Evolutionary conservation across 2,113 vertebrate species (phyloP), one percentile per base, ranked within the genome.

Genomic region (Sphyrna mokarran): DNA sequence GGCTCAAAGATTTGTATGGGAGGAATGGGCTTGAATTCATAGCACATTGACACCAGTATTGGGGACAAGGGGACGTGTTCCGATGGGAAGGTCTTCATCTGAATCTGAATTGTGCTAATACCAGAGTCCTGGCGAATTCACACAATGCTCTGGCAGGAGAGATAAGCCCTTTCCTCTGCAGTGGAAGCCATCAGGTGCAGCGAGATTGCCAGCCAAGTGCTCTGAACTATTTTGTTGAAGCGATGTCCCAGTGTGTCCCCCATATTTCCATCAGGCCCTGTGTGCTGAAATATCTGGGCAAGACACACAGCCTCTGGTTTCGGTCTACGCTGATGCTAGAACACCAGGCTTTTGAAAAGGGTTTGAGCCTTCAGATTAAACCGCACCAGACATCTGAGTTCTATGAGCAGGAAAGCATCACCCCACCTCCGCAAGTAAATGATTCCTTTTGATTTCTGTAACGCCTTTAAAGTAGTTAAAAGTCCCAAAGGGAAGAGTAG

Each of bases 241-340:
- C 99, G 95, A 99, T 99, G 99, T 99, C 99, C 1, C 99, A 99
- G 97, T 99, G 99, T 16, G 99, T 99, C 40, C 99, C 99, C 2
- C 99, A 99, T 5, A 99, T 99, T 83, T 99, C 99, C 96, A 99
- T 99, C 97, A 97, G 99, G 40, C 99, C 99, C 7, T 99, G 99
- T 4, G 99, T 99, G 76, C 98, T 99, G 23, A 99, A 99, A 94
- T 99, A 99, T 97, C 87, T 99, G 97, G 99, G 99, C 26, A 99
- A 99, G 96, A 99, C 99, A 0, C 99, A 99, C 97, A 99, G 99
- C 97, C 98, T 99, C 54, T 99, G 99, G 99, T 98, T 99, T 95
- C 98, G 99, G 58, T 99, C 99, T 95, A 99, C 99, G 0, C 97
- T 99, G 20, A 99, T 99, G 99, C 97, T 99, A 95, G 99, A 99